Percentiles rank a stretch among this genome's conserved stretches.
phyloP scores from a whole-genome alignment of 2,797 vertebrate species.

The Anniella stebbinsi region DNA sequence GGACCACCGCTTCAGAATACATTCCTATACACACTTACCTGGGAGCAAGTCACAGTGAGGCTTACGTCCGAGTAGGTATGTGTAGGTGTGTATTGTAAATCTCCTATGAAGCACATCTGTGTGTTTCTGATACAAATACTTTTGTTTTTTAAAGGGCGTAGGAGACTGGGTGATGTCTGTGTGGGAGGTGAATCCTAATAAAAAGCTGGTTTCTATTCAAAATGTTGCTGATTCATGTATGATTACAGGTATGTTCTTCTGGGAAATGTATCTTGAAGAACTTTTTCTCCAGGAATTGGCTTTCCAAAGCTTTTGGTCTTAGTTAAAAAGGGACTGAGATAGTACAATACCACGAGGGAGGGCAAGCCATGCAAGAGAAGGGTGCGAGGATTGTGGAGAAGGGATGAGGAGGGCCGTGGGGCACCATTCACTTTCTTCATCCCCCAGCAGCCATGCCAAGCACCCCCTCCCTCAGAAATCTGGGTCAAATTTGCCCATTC shows the following conservation, averaged over 20 bases:
- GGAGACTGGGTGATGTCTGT: slow-evolving; percentile 84
- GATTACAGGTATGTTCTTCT: slow-evolving; percentile 82
- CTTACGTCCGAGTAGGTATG: neutral
- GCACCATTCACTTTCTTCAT: no score
- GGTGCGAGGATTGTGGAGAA: no score
- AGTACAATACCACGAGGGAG: no score
- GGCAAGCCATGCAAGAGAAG: no score
- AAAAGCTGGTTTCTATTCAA: slow-evolving; percentile 77
- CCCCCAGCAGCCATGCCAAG: no score
- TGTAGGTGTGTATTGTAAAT: neutral
- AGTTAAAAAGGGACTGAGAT: no score
- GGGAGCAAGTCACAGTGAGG: neutral
- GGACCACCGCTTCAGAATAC: neutral
- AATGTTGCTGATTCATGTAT: slow-evolving; percentile 82
- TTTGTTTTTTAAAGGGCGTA: slow-evolving; percentile 79
- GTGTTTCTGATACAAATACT: neutral
- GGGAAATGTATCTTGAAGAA: no score
- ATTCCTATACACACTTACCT: neutral
- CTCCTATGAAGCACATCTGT: neutral
- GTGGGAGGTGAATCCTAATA: slow-evolving; percentile 84
- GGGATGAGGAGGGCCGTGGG: no score
- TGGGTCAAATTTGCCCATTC: no score
- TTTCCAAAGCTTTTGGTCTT: no score
- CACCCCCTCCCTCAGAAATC: no score
- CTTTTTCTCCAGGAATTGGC: no score